These are phyloP conservation scores for Notolepis coatsorum DNA, from an alignment of 2,797 vertebrate genomes.

Conservation along the genomic window DNA sequence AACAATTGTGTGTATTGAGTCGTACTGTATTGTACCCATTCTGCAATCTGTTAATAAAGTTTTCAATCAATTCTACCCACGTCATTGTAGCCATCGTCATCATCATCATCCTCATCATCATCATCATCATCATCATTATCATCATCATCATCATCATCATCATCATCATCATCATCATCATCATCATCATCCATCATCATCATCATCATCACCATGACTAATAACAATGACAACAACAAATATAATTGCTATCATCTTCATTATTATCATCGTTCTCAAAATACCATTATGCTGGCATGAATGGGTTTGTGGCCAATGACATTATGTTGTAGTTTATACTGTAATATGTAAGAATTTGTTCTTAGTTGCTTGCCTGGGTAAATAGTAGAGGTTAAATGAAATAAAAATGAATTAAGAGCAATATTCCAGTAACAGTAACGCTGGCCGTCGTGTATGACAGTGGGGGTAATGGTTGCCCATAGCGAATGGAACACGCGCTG, in stretches of 20 bases:
- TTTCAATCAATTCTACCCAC: neutral
- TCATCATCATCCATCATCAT: neutral
- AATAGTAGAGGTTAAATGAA: neutral
- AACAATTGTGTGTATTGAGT: neutral
- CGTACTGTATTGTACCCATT: neutral
- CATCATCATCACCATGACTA: neutral
- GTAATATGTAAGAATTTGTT: too few relatives aligned
- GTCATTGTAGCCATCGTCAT: neutral
- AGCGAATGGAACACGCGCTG: slow-evolving; percentile 18
- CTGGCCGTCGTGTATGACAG: neutral
- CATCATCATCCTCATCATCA: neutral
- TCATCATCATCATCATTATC: neutral
- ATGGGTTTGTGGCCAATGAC: neutral
- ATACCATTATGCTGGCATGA: neutral
- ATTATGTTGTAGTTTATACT: too few relatives aligned
- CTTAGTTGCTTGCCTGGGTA: too few relatives aligned
- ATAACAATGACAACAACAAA: too few relatives aligned
- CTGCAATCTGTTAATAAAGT: neutral
- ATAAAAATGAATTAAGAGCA: neutral
- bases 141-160: neutral
- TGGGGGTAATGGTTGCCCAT: neutral
- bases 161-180: neutral
- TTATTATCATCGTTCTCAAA: neutral
- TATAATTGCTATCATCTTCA: neutral
- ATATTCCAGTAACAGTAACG: neutral